Evolutionary conservation across 2,113 vertebrate genomes (phyloP).

Genomic region (Cochlearius cochlearius): DNA sequence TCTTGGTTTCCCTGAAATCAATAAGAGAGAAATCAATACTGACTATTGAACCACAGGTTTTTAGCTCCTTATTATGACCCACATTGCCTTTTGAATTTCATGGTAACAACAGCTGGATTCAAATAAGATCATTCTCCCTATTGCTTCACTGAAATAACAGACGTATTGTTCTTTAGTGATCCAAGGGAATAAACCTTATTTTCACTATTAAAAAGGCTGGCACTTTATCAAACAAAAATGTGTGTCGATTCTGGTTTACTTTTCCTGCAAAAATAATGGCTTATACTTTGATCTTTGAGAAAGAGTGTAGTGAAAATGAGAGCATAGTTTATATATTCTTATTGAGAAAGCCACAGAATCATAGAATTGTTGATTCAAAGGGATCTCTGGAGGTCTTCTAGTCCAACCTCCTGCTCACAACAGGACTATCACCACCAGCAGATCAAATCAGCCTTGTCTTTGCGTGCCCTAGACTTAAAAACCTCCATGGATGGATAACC

Average conservation of each 20-base stretch:
- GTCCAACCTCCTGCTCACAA: neutral
- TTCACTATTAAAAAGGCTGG: neutral
- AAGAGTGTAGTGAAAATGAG: neutral
- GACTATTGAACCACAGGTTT: neutral
- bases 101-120: neutral
- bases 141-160: neutral
- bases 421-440: neutral
- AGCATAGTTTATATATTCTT: neutral
- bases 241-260: neutral
- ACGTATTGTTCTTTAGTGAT: neutral
- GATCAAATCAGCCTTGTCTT: neutral
- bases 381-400: neutral
- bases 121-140: neutral
- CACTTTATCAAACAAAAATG: neutral
- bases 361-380: neutral
- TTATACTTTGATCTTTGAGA: neutral
- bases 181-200: neutral
- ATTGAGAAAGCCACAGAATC: neutral
- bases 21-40: neutral
- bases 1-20: neutral
- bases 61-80: constrained; percentile 10
- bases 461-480: neutral
- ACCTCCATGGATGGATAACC: neutral
- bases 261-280: neutral
- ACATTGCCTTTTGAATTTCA: neutral